Evolutionary conservation across 2,888 invertebrate species (phyloP).

Genomic region (Pediacus dermestoides): DNA sequence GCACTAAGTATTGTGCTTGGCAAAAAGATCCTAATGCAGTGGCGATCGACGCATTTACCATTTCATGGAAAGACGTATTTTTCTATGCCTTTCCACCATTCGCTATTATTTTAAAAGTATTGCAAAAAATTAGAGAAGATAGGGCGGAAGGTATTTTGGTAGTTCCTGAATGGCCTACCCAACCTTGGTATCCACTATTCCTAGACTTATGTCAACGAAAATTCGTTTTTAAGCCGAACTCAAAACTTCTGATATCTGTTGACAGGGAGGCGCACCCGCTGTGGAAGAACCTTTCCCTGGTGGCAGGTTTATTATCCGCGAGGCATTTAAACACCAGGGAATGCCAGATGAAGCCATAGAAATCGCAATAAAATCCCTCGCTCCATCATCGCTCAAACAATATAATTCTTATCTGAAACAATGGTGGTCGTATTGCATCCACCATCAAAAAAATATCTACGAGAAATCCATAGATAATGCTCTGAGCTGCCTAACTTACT

Average conservation of each 20-base stretch:
- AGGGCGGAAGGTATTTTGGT: slow-evolving; percentile 3
- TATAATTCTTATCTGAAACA: slow-evolving; percentile 8
- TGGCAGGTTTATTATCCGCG: not conserved
- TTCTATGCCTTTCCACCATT: slow-evolving; percentile 6
- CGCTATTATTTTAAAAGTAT: slow-evolving; percentile 1
- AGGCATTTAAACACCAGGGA: slow-evolving; percentile 1
- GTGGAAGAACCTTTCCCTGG: slow-evolving; percentile 3
- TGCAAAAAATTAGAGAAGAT: not conserved
- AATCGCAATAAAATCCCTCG: slow-evolving; percentile 10
- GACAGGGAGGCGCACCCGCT: slow-evolving; percentile 1
- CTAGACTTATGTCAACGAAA: not conserved
- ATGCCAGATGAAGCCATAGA: slow-evolving; percentile 7
- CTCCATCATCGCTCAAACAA: slow-evolving; percentile 5
- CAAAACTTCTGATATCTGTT: not conserved
- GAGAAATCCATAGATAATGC: slow-evolving; percentile 4
- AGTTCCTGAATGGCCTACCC: slow-evolving; percentile 3
- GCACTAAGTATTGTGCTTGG: slow-evolving; percentile 2
- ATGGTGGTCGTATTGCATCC: slow-evolving; percentile 5
- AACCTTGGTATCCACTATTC: slow-evolving; percentile 1
- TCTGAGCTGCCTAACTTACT: slow-evolving; percentile 5
- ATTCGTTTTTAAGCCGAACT: not conserved
- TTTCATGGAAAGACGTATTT: slow-evolving; percentile 18
- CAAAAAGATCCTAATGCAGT: slow-evolving; percentile 4
- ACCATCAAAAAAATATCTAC: slow-evolving; percentile 5
- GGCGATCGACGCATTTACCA: slow-evolving; percentile 15